Evolutionary conservation across 1,140 invertebrate species (phyloP).

Genomic region (Procambarus virginalis): DNA sequence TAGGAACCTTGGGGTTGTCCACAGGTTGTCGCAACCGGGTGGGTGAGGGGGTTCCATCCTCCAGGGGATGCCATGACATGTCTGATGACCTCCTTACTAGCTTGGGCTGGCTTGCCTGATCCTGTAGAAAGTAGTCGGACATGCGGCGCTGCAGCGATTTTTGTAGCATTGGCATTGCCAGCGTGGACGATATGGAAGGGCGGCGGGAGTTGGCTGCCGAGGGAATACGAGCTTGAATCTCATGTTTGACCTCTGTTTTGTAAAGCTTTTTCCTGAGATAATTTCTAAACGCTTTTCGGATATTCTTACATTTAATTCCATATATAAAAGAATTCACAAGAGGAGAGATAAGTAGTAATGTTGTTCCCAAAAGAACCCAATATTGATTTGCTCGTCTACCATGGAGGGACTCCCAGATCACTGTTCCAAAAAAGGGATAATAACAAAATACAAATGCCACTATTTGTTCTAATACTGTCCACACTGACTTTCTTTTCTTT

Average conservation of each 20-base stretch:
- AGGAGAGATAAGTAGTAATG: conserved; percentile 81
- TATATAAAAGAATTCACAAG: conserved; percentile 80
- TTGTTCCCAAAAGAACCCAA: conserved; percentile 78
- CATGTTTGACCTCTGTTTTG: conserved; percentile 84
- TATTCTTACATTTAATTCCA: conserved; percentile 82
- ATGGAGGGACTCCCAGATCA: conserved; percentile 79
- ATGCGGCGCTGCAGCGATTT: conserved; percentile 68
- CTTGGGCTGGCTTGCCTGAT: conserved; percentile 24
- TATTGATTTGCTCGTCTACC: conserved; percentile 74
- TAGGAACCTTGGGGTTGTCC: conserved; percentile 27
- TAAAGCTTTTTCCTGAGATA: conserved; percentile 87
- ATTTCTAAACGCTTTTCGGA: conserved; percentile 82
- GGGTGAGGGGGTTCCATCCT: conserved; percentile 66
- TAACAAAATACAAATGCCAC: conserved; percentile 69
- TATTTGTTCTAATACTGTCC: conserved; percentile 71
- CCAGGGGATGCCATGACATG: conserved; percentile 69
- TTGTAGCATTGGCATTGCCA: conserved; percentile 63
- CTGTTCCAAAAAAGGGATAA: conserved; percentile 77
- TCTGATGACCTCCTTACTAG: conserved; percentile 67
- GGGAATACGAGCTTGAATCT: conserved; percentile 80
- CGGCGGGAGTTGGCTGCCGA: conserved; percentile 68
- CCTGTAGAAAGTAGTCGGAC: conserved; percentile 68
- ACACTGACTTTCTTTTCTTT: conserved; percentile 70
- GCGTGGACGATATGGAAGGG: conserved; percentile 66
- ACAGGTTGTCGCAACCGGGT: conserved; percentile 61